Percentiles rank a stretch among this genome's conserved stretches.
Evolutionary conservation across 2,797 vertebrate species (phyloP).

Genomic region (Pelochelys cantorii): DNA sequence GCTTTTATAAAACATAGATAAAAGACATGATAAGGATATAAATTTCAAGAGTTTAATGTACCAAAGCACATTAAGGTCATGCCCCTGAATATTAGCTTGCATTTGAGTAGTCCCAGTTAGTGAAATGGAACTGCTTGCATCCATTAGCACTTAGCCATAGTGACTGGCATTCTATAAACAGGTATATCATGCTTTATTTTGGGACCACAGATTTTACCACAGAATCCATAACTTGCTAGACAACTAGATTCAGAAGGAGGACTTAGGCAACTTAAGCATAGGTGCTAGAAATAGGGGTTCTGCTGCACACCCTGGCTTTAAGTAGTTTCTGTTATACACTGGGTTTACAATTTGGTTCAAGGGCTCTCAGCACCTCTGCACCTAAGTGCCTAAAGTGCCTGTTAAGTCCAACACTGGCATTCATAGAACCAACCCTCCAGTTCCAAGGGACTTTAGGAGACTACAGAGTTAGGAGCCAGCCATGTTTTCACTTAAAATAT

Average conservation of each 20-base stretch:
- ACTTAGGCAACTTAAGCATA: neutral
- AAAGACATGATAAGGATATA: neutral
- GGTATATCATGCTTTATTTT: neutral
- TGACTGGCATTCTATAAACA: neutral
- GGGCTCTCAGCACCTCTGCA: no score
- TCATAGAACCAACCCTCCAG: neutral
- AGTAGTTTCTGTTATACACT: no score
- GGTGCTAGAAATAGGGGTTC: no score
- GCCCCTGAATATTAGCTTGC: rapidly evolving
- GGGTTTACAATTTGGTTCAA: no score
- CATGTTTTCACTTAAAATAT: neutral
- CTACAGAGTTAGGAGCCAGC: neutral
- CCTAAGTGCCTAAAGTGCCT: no score
- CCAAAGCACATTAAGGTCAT: neutral
- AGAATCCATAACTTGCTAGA: rapidly evolving
- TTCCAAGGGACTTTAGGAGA: neutral
- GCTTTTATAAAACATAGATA: neutral
- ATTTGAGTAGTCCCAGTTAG: neutral
- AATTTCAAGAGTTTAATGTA: no score
- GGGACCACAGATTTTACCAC: neutral
- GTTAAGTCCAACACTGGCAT: neutral
- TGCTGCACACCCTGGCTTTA: no score
- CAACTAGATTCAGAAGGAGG: neutral
- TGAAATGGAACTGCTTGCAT: neutral
- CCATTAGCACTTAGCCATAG: neutral